phyloP scores from a whole-genome alignment of 2,113 vertebrate genomes.

The Alosa alosa region DNA sequence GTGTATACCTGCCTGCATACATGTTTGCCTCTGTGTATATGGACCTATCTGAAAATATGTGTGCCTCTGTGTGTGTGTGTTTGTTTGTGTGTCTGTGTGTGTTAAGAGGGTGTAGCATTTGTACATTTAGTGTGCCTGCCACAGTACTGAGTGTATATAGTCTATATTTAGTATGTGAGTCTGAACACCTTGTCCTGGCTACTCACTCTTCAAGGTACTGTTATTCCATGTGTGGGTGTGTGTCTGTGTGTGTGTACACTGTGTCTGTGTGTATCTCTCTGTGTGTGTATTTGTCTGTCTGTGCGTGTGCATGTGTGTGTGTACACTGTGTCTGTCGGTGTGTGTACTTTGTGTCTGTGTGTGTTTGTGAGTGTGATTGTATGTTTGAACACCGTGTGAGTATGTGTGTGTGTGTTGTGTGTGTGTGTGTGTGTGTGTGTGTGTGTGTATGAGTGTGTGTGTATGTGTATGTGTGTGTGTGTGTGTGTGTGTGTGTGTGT shows the following conservation, averaged over 20 bases:
- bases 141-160: not conserved
- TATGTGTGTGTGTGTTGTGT: constrained; percentile 19
- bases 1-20: too few species aligned
- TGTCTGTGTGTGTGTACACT: not conserved
- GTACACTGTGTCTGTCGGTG: constrained; percentile 4
- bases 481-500: too few species aligned
- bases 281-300: not conserved
- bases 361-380: constrained; percentile 12
- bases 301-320: not conserved
- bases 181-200: not conserved
- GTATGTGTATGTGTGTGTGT: not conserved
- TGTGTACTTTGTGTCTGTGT: constrained; percentile 14
- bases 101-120: too few species aligned
- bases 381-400: not conserved
- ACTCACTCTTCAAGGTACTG: not conserved
- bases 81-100: not conserved
- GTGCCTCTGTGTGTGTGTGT: not conserved
- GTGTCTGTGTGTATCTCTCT: not conserved
- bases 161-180: not conserved
- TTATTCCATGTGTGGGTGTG: not conserved
- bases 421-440: constrained; percentile 3
- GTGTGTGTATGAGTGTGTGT: not conserved
- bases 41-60: constrained; percentile 38
- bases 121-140: not conserved
- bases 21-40: too few species aligned